Evolutionary conservation across 1,140 invertebrate species (phyloP), one percentile per base, ranked within the genome.

Genomic region (Chionoecetes opilio): DNA sequence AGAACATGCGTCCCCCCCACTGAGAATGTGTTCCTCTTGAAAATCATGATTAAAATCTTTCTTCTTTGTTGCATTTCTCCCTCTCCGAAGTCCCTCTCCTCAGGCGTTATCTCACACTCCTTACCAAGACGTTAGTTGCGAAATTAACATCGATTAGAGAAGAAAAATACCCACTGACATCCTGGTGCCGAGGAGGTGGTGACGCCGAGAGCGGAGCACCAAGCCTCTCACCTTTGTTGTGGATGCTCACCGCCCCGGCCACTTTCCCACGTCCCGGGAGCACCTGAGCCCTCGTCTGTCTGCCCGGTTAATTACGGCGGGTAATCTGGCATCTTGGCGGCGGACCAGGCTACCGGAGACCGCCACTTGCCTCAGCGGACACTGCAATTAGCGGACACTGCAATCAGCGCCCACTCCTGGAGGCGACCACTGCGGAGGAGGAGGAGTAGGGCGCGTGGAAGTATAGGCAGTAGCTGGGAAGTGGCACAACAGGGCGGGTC

Each of bases 251-350:
- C n/a, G n/a, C 34, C 82, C 91, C 38, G 91, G 82, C 34, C 75
- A 92, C 91, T 92, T 92, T 92, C 91, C 91, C 82, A 85, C 89
- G 89, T 91, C 38, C 89, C 92, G 2, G 31, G n/a, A 84, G 38
- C 92, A 87, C 92, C 92, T 85, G 91, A 93, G 75, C 91, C 85
- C 88, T 87, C 53, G 63, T 92, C 92, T 41, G 82, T 41, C 91
- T 85, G 37, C 75, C 82, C 35, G 37, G 92, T 86, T 93, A 93
- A 93, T 93, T 93, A 93, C 82, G 84, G 37, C 92, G 87, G 92
- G 92, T 93, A 93, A 93, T 85, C 92, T 93, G 92, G 92, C 92
- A 93, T 93, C 92, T 93, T 93, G 92, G 92, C 92, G 92, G 82
- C 92, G 92, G 92, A 93, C 82, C 75, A 46, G 41, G 92, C 92